These are phyloP conservation scores for Thaleichthys pacificus DNA, from an alignment of 2,797 vertebrate species.

Conservation along the genomic window DNA sequence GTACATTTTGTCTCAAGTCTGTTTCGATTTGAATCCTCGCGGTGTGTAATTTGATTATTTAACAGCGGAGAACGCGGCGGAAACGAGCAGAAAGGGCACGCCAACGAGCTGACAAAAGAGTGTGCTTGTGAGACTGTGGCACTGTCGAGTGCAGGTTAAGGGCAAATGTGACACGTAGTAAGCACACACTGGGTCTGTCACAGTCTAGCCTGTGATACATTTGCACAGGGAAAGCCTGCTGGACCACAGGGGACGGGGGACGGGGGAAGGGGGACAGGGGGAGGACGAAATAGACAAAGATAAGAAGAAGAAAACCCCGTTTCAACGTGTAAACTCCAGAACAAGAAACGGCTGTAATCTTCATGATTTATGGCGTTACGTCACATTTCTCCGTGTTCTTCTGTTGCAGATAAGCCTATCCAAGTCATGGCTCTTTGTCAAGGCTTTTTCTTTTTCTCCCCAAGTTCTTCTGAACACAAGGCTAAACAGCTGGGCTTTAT, in stretches of 20 bases:
- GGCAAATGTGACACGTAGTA: not conserved
- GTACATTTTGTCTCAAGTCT: constrained; percentile 22
- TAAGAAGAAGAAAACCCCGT: not conserved
- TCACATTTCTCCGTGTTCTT: not conserved
- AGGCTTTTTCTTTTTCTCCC: constrained; percentile 9
- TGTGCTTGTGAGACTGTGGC: not conserved
- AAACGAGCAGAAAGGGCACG: not conserved
- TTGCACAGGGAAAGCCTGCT: not conserved
- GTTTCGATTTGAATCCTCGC: constrained; percentile 12
- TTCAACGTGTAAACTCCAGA: not conserved
- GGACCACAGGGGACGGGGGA: too few species aligned
- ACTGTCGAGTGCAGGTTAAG: not conserved
- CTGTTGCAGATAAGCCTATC: not conserved
- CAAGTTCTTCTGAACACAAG: constrained; percentile 4
- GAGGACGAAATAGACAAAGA: not conserved
- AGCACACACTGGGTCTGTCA: too few species aligned
- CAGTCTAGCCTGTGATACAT: not conserved
- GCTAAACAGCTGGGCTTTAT: constrained; percentile 26
- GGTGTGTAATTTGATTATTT: constrained; percentile 17
- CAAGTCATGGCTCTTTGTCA: not conserved
- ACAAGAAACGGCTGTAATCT: not conserved
- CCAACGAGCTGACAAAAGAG: not conserved
- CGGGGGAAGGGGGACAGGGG: too few species aligned
- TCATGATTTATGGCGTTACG: not conserved
- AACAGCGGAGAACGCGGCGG: constrained; percentile 1